Percentiles rank a stretch among this genome's conserved stretches.
phyloP scores from a whole-genome alignment of 2,797 vertebrate genomes.

The Poecilia velifera region DNA sequence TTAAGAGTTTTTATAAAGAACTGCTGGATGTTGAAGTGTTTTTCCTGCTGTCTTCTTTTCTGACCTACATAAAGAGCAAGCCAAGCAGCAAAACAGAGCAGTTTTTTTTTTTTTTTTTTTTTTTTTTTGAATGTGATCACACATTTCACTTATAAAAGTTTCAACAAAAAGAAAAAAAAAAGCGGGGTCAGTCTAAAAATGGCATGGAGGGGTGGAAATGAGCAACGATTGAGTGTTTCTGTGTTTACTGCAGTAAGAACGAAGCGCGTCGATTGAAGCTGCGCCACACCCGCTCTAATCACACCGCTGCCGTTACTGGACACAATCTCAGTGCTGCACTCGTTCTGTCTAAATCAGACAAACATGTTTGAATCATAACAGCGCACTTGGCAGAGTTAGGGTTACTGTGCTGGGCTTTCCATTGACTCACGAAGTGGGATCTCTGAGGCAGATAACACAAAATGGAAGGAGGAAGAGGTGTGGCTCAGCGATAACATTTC shows the following conservation, averaged over 20 bases:
- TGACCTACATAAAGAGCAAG: neutral
- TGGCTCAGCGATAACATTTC: conserved; percentile 31
- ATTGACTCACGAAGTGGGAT: conserved; percentile 5
- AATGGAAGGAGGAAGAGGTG: conserved; percentile 38
- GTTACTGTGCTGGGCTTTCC: neutral
- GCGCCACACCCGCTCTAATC: conserved; percentile 62
- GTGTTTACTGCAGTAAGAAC: conserved; percentile 47
- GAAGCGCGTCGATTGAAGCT: conserved; percentile 47
- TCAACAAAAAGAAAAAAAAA: neutral
- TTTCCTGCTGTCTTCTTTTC: neutral
- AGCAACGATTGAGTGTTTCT: conserved; percentile 2
- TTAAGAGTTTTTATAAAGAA: neutral
- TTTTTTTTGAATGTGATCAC: neutral
- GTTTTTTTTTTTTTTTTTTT: neutral
- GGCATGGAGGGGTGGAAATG: neutral
- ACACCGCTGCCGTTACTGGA: conserved; percentile 3
- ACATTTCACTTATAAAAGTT: neutral
- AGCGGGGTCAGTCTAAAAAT: conserved; percentile 6
- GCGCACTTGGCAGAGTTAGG: neutral
- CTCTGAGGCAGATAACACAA: conserved; percentile 27
- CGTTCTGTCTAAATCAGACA: neutral
- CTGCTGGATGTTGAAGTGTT: neutral
- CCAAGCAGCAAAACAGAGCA: neutral
- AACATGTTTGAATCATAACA: conserved; percentile 19
- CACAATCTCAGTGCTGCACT: conserved; percentile 19